Evolutionary conservation across 2,113 vertebrate genomes (phyloP).

Genomic region (Lepisosteus osseus): DNA sequence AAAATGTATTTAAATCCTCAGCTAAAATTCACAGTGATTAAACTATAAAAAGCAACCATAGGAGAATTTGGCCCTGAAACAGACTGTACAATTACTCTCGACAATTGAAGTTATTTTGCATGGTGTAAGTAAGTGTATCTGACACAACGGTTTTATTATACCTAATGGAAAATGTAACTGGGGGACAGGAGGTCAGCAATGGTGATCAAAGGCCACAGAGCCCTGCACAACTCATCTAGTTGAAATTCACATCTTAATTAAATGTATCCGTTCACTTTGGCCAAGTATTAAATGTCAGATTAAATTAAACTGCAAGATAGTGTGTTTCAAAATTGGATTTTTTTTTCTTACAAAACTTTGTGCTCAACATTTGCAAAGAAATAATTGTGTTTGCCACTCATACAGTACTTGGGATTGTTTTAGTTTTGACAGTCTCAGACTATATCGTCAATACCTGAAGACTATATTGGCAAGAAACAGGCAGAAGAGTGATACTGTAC

Average conservation of each 20-base stretch:
- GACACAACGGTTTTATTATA: background rate
- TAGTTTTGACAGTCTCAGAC: no score
- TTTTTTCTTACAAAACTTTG: no score
- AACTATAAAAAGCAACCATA: constrained; percentile 1
- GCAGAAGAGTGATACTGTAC: background rate
- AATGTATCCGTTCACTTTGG: background rate
- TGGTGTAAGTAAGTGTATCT: constrained; percentile 7
- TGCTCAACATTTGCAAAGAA: no score
- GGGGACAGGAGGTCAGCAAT: background rate
- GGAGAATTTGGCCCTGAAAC: background rate
- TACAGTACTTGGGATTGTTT: no score
- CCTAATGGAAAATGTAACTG: background rate
- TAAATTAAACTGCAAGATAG: no score
- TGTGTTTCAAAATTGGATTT: no score
- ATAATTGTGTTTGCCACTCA: no score
- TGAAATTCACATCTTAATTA: constrained; percentile 11
- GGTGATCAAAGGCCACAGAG: no score
- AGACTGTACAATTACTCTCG: constrained; percentile 10
- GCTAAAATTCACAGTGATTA: background rate
- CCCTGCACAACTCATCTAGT: background rate
- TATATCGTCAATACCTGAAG: no score
- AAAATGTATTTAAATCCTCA: background rate
- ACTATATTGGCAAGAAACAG: no score
- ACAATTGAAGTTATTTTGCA: constrained; percentile 3
- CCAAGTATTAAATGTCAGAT: no score